phyloP scores from a whole-genome alignment of 2,113 vertebrate species.

The Ictalurus furcatus region DNA sequence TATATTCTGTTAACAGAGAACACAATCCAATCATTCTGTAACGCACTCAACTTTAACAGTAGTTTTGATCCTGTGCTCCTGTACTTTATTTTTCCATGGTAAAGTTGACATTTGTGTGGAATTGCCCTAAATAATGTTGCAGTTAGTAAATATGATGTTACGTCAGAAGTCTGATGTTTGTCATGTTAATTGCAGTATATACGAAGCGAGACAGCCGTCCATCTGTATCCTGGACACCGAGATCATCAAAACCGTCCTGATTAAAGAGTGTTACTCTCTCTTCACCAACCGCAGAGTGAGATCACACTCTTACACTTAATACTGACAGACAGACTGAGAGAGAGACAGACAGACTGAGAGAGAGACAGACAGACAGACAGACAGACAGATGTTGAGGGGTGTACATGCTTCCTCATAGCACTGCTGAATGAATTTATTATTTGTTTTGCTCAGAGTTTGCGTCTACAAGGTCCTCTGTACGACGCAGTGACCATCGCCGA shows the following conservation, averaged over 20 bases:
- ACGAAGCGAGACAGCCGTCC: constrained; percentile 65
- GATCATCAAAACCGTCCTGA: constrained; percentile 65
- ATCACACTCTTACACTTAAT: neutral
- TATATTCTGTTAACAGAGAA: no score
- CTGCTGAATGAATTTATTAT: no score
- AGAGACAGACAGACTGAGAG: no score
- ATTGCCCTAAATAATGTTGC: neutral
- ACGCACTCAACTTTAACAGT: no score
- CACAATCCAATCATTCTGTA: no score
- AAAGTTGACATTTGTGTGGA: no score
- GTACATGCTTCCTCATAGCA: neutral
- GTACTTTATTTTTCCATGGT: no score
- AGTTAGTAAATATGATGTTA: constrained; percentile 5
- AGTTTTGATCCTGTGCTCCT: no score
- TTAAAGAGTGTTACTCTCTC: constrained; percentile 66
- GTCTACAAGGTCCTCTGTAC: constrained; percentile 60
- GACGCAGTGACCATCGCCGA: constrained; percentile 54
- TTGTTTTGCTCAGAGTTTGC: constrained; percentile 54
- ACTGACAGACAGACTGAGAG: neutral
- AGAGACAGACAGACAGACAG: neutral
- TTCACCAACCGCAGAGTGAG: constrained; percentile 62
- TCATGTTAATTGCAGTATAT: constrained; percentile 57
- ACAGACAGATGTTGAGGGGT: neutral
- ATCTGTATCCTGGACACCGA: constrained; percentile 58
- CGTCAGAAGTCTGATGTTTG: neutral